Percentiles rank a stretch among this genome's conserved stretches.
These are phyloP conservation scores for Gobio occitaniae DNA, from an alignment of 2,797 vertebrate genomes.

Conservation along the genomic window DNA sequence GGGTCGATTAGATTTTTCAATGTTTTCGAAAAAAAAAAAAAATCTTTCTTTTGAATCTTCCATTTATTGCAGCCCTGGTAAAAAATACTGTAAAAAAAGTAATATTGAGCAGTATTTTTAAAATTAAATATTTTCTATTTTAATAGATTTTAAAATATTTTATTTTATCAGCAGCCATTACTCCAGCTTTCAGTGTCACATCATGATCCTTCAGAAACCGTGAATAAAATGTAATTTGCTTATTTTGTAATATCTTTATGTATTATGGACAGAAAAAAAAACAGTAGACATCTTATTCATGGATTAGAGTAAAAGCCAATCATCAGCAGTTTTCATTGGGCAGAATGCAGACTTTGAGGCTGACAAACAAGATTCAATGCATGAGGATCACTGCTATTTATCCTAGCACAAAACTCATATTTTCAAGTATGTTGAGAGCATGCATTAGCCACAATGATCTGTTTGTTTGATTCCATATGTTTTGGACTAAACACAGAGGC, in stretches of 20 bases:
- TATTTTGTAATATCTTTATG: background rate
- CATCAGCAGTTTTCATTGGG: constrained; percentile 9
- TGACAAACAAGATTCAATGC: constrained; percentile 3
- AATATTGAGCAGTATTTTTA: background rate
- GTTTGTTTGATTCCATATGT: constrained; percentile 45
- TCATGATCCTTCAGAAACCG: background rate
- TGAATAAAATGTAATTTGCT: background rate
- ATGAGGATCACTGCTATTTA: constrained; percentile 13
- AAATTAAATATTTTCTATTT: background rate
- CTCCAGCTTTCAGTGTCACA: background rate
- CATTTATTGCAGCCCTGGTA: background rate
- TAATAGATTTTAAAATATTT: background rate
- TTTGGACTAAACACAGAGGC: constrained; percentile 17
- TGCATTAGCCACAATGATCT: constrained; percentile 33
- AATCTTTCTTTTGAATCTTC: too few relatives aligned
- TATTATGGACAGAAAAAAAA: background rate
- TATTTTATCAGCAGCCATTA: background rate
- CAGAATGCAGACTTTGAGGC: constrained; percentile 3
- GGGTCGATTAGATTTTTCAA: background rate
- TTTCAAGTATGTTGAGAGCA: constrained; percentile 27
- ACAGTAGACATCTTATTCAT: constrained; percentile 11
- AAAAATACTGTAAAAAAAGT: background rate
- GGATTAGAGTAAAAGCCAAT: background rate
- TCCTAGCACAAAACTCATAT: constrained; percentile 9
- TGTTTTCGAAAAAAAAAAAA: background rate